These are phyloP conservation scores for Ceuthmochares aereus DNA, from an alignment of 2,113 vertebrate species.

Conservation along the genomic window DNA sequence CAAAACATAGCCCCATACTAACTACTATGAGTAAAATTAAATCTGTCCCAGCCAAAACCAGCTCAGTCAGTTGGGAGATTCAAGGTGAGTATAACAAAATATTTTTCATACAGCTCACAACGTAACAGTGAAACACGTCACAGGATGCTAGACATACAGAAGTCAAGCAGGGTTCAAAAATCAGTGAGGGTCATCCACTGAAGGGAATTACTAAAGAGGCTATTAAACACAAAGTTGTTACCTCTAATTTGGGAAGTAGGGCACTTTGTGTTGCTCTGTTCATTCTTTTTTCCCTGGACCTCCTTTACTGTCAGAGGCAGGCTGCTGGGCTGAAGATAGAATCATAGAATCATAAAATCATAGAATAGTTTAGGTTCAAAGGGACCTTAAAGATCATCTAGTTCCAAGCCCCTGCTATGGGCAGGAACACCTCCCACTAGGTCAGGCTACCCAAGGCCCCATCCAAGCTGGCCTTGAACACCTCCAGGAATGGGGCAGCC, in stretches of 20 bases:
- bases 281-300: background rate
- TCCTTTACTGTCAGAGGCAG: background rate
- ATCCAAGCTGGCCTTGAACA: too few species aligned
- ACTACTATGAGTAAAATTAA: too few species aligned
- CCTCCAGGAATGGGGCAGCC: too few species aligned
- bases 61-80: background rate
- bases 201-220: background rate
- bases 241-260: background rate
- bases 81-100: background rate
- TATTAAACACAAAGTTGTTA: background rate
- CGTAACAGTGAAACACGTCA: background rate
- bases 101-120: background rate
- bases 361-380: too few species aligned
- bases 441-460: too few species aligned
- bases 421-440: too few species aligned
- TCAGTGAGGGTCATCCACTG: background rate
- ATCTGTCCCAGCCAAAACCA: too few species aligned
- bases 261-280: background rate
- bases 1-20: too few species aligned
- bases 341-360: too few species aligned
- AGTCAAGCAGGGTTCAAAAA: background rate
- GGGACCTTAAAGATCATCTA: too few species aligned
- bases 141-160: background rate
- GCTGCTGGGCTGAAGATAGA: background rate
- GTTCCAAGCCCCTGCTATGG: too few species aligned